Evolutionary conservation across 1,140 invertebrate species (phyloP).

Genomic region (Zaprionus capensis): DNA sequence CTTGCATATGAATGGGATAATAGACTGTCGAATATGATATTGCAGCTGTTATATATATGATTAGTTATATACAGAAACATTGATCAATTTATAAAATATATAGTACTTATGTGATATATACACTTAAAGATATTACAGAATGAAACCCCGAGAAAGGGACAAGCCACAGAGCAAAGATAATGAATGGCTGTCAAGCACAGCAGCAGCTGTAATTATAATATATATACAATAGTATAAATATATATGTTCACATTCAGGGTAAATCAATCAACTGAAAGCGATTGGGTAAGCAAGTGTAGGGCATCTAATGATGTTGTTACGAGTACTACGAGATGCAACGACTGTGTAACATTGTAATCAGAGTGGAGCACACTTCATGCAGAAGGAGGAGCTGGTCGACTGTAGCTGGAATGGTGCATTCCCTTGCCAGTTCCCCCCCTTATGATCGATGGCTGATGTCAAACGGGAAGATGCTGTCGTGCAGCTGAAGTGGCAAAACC

Average conservation of each 20-base stretch:
- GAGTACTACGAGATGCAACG: constrained; percentile 10
- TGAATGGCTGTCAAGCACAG: background rate
- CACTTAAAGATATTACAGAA: background rate
- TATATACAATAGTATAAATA: no score
- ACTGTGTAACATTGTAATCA: constrained; percentile 50
- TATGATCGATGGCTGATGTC: no score
- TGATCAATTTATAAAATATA: no score
- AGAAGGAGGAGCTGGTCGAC: constrained; percentile 1
- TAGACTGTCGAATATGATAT: no score
- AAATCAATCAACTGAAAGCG: background rate
- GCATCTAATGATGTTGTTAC: constrained; percentile 2
- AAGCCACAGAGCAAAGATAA: background rate
- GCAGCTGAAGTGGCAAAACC: constrained; percentile 37
- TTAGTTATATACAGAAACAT: no score
- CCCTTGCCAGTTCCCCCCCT: background rate
- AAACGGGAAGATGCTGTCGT: background rate
- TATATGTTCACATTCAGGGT: background rate
- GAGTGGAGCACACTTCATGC: constrained; percentile 54
- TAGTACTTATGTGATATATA: no score
- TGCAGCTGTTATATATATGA: no score
- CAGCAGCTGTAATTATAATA: background rate
- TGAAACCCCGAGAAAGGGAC: background rate
- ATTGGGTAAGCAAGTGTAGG: background rate
- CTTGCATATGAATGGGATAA: no score
- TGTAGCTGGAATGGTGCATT: background rate